Conservation (phyloP, 30 jellyfish, hydroid and myxozoan species). For the Cassiopea andromeda region DNA sequence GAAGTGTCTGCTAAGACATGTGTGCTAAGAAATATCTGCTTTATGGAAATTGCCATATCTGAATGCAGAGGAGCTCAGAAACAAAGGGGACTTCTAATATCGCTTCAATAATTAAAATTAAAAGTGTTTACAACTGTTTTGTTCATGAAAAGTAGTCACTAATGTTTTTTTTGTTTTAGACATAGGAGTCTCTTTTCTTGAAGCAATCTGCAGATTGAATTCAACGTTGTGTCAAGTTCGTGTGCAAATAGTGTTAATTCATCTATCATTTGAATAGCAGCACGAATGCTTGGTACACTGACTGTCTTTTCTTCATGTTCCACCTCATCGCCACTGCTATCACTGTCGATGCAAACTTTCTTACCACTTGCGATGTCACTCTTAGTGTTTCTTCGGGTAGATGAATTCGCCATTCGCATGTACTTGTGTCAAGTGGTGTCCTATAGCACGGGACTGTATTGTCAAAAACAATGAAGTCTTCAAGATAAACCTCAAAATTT, state of each 20-base stretch:
- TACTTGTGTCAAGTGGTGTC: not conserved
- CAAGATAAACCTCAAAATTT: not conserved
- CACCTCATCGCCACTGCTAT: constrained; percentile 2
- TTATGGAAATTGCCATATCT: constrained; percentile 1
- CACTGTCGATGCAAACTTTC: constrained; percentile 6
- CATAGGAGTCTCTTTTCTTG: constrained; percentile 4
- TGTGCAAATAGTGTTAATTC: not conserved
- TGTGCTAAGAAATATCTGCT: not conserved
- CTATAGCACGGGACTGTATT: not conserved
- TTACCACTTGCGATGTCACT: constrained; percentile 5
- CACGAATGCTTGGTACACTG: constrained; percentile 9
- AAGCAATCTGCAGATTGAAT: not conserved
- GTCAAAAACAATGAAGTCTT: not conserved
- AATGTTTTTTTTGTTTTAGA: constrained; percentile 1
- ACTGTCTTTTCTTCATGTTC: constrained; percentile 3
- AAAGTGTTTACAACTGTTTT: not conserved
- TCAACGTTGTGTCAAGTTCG: not conserved
- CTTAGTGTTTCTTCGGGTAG: constrained; percentile 8
- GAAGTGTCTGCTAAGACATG: not conserved
- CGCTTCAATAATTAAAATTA: not conserved
- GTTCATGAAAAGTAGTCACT: constrained; percentile 1
- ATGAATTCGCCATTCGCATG: constrained; percentile 14
- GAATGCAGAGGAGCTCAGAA: constrained; percentile 16
- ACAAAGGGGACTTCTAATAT: not conserved
- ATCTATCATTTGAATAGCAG: constrained; percentile 22